Evolutionary conservation across 2,113 vertebrate species (phyloP).

Genomic region (Smithornis capensis): DNA sequence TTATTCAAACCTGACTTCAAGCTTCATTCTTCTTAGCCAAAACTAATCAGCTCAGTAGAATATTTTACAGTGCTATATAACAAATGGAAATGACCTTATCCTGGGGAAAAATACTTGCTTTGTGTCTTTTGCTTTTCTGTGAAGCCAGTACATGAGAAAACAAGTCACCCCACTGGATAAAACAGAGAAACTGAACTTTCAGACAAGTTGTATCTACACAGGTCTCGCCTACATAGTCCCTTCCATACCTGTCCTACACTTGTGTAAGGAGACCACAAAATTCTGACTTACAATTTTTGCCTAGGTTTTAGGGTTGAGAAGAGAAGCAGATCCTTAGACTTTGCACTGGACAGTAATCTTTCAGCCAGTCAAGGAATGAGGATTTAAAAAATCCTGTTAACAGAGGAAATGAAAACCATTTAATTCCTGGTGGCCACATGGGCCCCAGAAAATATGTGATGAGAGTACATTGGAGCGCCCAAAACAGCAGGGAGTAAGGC

Average conservation of each 20-base stretch:
- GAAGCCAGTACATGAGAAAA: not conserved
- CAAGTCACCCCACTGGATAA: not conserved
- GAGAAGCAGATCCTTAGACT: not conserved
- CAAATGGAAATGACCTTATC: not conserved
- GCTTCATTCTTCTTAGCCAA: not conserved
- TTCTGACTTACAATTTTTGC: not conserved
- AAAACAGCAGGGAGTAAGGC: not conserved
- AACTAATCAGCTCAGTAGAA: not conserved
- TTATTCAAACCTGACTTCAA: not conserved
- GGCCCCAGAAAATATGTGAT: not conserved
- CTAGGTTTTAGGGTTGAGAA: not conserved
- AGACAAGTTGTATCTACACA: not conserved
- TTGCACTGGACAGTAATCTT: not conserved
- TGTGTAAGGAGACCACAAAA: not conserved
- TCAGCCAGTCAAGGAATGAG: not conserved
- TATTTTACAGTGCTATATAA: not conserved
- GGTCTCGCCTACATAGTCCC: not conserved
- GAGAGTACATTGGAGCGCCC: not conserved
- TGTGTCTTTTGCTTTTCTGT: not conserved
- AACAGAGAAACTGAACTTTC: not conserved
- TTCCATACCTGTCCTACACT: not conserved
- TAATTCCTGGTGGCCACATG: not conserved
- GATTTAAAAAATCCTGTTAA: not conserved
- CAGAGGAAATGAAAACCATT: not conserved
- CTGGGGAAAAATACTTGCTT: not conserved